Conservation (phyloP, 1,140 invertebrate genomes). For the Teleogryllus occipitalis region DNA sequence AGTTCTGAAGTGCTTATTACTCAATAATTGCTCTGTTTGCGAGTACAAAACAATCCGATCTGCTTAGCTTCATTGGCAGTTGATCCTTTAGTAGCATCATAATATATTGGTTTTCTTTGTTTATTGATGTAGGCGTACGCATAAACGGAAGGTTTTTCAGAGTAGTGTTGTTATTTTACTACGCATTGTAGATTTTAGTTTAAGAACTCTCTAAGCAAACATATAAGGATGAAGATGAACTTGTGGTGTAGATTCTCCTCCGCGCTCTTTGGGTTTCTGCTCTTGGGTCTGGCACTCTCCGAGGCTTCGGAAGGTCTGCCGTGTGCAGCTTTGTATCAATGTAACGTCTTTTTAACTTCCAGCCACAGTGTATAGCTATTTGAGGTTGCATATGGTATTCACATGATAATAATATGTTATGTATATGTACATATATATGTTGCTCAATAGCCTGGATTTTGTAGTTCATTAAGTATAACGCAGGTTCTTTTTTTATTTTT, state of each 20-base stretch:
- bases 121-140: no score
- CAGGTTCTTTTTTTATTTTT: slow-evolving; percentile 15
- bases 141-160: not conserved
- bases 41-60: no score
- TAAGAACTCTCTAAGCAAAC: not conserved
- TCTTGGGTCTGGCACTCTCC: not conserved
- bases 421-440: not conserved
- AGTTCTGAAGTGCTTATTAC: no score
- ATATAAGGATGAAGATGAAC: not conserved
- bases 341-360: not conserved
- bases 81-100: no score
- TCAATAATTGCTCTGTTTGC: no score
- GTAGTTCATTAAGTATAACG: slow-evolving; percentile 5
- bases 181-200: not conserved
- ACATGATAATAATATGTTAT: slow-evolving; percentile 1
- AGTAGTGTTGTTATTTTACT: not conserved
- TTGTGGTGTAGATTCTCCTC: not conserved
- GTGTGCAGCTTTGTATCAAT: not conserved
- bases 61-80: no score
- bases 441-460: not conserved
- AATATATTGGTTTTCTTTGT: no score
- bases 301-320: not conserved
- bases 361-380: slow-evolving; percentile 4
- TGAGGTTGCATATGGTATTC: slow-evolving; percentile 4
- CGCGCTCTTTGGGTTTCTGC: not conserved